Conservation (phyloP, 2,888 invertebrate genomes). For the Entomobrya proxima region DNA sequence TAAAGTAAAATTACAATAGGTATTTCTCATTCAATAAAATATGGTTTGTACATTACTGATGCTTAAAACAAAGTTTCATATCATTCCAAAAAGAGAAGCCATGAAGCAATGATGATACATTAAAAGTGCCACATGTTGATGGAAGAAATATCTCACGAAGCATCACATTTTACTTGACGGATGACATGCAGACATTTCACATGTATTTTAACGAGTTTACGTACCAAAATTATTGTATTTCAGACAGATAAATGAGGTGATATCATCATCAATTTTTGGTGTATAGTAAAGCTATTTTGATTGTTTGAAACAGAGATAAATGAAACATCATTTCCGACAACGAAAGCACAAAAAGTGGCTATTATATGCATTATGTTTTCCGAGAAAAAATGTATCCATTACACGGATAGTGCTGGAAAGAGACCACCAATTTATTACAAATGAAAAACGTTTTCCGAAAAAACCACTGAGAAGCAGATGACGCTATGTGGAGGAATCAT, state of each 20-base stretch:
- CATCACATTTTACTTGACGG: slow-evolving; percentile 10
- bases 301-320: not conserved
- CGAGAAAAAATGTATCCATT: not conserved
- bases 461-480: slow-evolving; percentile 29
- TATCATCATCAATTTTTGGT: not conserved
- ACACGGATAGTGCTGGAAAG: not conserved
- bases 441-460: not conserved
- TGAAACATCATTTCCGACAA: not conserved
- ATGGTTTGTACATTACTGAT: too few relatives aligned
- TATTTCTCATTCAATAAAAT: too few relatives aligned
- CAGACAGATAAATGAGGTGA: not conserved
- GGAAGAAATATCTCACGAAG: not conserved
- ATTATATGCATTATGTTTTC: not conserved
- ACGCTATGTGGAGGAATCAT: not conserved
- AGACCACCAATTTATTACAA: not conserved
- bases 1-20: too few relatives aligned
- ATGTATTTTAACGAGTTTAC: not conserved
- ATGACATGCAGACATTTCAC: slow-evolving; percentile 46
- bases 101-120: not conserved
- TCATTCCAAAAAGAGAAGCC: not conserved
- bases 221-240: not conserved
- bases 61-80: not conserved
- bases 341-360: not conserved
- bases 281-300: not conserved
- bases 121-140: not conserved